Evolutionary conservation across 2,113 vertebrate genomes (phyloP), one percentile per base, ranked within the genome.

Genomic region (Sula dactylatra): DNA sequence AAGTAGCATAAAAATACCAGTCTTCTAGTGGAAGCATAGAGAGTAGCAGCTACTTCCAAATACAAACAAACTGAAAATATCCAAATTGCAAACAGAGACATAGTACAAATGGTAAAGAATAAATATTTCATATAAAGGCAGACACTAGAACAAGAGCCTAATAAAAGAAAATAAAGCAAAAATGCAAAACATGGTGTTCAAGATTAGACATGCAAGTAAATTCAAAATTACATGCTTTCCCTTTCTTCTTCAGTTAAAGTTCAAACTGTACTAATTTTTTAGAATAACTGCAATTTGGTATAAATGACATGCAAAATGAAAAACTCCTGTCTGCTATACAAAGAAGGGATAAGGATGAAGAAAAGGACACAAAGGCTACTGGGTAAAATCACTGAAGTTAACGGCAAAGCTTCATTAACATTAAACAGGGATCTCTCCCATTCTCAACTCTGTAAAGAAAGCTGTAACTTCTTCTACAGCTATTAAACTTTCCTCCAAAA

Each of bases 151-250:
- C 12, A 85, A 10, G 4, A 94, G 24, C 10, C 6, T 84, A 65
- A 82, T 77, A 77, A 93, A 90, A 82, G 38, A 80, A 85, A 95
- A 83, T 32, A 90, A 90, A 44, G 34, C 11, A 90, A 90, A 96
- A 83, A 70, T 81, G 38, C 13, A 76, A 87, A 93, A 58, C 10
- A 40, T 7, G 19, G 13, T 80, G 64, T 40, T 93, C 32, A 71
- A 77, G 21, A 83, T 69, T 59, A 92, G 55, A 52, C 18, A 71
- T 13, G 24, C 3, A 0, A 90, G 25, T 77, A 92, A 90, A 90
- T 88, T 88, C 58, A 83, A 47, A 86, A 81, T 79, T 40, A 70
- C 4, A n/a, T 5, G 6, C 32, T 77, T 85, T 69, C 44, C 20
- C 82, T 85, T 82, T 67, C 38, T 84, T 86, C 77, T 74, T 72